These are phyloP conservation scores for Synergus gifuensis DNA, from an alignment of 2,888 invertebrate genomes.

Conservation along the genomic window DNA sequence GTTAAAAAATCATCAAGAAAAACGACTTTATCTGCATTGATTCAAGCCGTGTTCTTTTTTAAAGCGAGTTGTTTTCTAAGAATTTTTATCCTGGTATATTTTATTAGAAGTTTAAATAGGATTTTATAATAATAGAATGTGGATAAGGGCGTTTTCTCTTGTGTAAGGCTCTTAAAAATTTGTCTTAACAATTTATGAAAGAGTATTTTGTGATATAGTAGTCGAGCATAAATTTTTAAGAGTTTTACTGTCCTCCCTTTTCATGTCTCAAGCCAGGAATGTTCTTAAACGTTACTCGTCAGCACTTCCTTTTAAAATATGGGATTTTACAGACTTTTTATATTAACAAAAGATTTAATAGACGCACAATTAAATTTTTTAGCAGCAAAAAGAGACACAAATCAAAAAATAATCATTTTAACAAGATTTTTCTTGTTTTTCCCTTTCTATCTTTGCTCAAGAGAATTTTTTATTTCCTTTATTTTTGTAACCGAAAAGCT, in stretches of 20 bases:
- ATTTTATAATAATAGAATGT: neutral
- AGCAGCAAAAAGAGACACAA: neutral
- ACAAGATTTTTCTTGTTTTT: constrained; percentile 30
- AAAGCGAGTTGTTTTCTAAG: neutral
- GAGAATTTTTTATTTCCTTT: constrained; percentile 39
- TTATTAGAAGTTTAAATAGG: constrained; percentile 3
- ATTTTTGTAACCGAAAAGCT: neutral
- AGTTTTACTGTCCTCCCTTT: constrained; percentile 1
- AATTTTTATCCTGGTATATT: too few relatives aligned
- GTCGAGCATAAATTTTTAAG: constrained; percentile 9
- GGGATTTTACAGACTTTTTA: constrained; percentile 38
- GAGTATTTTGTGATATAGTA: constrained; percentile 30
- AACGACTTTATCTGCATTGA: neutral
- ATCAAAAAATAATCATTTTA: neutral
- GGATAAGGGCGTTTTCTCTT: neutral
- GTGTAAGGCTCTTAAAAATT: neutral
- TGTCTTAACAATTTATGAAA: neutral
- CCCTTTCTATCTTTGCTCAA: constrained; percentile 10
- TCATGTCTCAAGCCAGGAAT: neutral
- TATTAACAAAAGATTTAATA: neutral
- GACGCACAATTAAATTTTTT: constrained; percentile 15
- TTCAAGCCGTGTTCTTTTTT: neutral
- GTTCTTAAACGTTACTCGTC: neutral
- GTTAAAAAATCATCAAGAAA: neutral
- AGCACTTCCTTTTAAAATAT: constrained; percentile 10